Base-by-base conservation (phyloP, 2,797 vertebrate genomes). In the Neomorphus geoffroyi region DNA sequence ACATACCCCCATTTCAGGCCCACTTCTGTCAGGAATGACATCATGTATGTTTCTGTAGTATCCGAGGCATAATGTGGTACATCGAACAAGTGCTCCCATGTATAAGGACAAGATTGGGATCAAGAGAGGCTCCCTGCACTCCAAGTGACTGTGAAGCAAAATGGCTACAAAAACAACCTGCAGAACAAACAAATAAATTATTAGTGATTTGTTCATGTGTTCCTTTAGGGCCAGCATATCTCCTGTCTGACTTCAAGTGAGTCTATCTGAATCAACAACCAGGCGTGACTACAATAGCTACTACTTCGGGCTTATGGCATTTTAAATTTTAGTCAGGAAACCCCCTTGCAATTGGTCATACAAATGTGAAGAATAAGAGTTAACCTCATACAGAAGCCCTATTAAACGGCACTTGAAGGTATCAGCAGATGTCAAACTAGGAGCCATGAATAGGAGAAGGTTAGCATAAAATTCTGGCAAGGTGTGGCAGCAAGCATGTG, bases 91-190 rank as follows among this genome's bases (percentile, higher is more conserved):
- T 12, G 99, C 99, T 22, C 99, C 99, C 98, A 99, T 99, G 86
- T 99, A 99, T 80, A 99, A 97, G n/a, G 99, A 99, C 19, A 99
- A 97, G 95, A 99, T 99, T 1, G 99, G 99, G 97, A 99, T 99
- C 79, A 99, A 98, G 66, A 99, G 97, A 3, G 99, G 99, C 95
- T 99, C 99, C 82, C 98, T 97, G 92, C 99, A 99, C 65, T 99
- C 98, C 97, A 99, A 97, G 96, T 99, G 99, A 96, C 99, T 99
- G 97, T 99, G 99, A 78, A 99, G 99, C 91, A 99, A 97, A 94
- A 99, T 99, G 97, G 99, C 98, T 96, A 99, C 99, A n/a, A 99
- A 99, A 86, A 99, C 98, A 60, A 99, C 99, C 99, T 99, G 97
- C n/a, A 73, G 53, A 86, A 64, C 15, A 94, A 86, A 41, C 12